Evolutionary conservation across 2,888 invertebrate genomes (phyloP), one percentile per base, ranked within the genome.

Genomic region (Leptinotarsa tumamoca): DNA sequence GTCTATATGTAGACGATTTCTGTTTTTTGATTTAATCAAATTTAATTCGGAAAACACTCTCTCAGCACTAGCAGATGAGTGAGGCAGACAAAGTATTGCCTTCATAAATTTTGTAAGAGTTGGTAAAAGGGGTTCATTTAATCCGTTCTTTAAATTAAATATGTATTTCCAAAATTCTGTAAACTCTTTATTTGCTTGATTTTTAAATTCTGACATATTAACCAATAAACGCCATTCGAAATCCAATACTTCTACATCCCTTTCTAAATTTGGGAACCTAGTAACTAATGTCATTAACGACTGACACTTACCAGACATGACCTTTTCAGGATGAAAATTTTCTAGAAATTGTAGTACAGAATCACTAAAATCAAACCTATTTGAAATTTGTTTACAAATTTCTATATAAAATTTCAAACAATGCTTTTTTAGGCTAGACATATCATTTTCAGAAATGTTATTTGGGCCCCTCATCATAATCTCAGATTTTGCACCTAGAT

Each of bases 401-500:
- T 79, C 78, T 17, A 78, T 70, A 76, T 79, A 80, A 79, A 78
- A 81, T n/a, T 72, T 72, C 54, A 79, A 72, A 50, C 18, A 23
- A 14, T 71, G 63, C 68, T 74, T 58, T 56, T 66, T 68, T 68
- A 80, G 75, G 61, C 75, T 72, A 27, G 77, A 23, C 10, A 80
- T 23, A 43, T 80, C 78, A 58, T 51, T 23, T 67, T 68, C 67
- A 68, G 67, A 33, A 51, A 76, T 72, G 27, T 66, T 54, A 61
- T 66, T 68, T n/a, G 43, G n/a, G 17, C 51, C 27, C 21, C 49
- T 17, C 43, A 67, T 73, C 18, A 78, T 50, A 14, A 68, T 18
- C 76, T 76, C 73, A 49, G 66, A 56, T 68, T 73, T 80, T 33
- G 79, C 78, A 15, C 80, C 80, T 71, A 68, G 69, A 74, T 76